Percentiles rank a stretch among this genome's conserved stretches.
phyloP scores from a whole-genome alignment of 2,113 vertebrate species.

The Pionites leucogaster region DNA sequence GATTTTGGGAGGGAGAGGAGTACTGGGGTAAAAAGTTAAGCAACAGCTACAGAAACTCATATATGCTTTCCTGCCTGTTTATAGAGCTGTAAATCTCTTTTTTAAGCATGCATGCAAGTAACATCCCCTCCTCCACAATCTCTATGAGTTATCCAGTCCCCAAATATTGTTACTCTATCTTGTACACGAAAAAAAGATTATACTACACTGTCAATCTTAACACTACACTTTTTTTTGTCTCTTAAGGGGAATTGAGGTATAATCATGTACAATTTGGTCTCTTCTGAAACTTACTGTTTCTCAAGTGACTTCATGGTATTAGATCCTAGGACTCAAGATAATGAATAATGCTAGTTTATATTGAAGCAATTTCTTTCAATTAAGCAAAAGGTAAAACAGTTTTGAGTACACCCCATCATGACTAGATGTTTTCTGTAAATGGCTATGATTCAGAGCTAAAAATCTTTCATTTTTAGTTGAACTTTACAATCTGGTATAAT shows the following conservation, averaged over 20 bases:
- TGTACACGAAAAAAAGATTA: not conserved
- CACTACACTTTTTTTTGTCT: not conserved
- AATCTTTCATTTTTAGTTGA: not conserved
- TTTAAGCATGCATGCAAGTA: not conserved
- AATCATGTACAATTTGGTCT: not conserved
- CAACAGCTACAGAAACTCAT: not conserved
- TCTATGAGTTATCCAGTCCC: not conserved
- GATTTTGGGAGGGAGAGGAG: not conserved
- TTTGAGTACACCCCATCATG: not conserved
- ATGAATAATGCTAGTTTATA: not conserved
- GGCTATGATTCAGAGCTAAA: not conserved
- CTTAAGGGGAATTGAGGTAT: not conserved
- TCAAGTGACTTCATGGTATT: not conserved
- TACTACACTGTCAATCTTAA: not conserved
- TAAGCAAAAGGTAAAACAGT: not conserved
- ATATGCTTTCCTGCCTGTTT: not conserved
- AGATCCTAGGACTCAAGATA: not conserved
- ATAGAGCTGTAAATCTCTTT: not conserved
- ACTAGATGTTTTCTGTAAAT: conserved; percentile 12
- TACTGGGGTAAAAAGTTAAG: not conserved
- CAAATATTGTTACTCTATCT: not conserved
- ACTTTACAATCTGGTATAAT: not conserved
- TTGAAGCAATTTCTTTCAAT: conserved; percentile 16
- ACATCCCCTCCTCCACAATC: fast-evolving
- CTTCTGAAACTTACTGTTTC: not conserved